Percentiles rank a stretch among this genome's conserved stretches.
Evolutionary conservation across 2,797 vertebrate genomes (phyloP).

Genomic region (Ibycter americanus): DNA sequence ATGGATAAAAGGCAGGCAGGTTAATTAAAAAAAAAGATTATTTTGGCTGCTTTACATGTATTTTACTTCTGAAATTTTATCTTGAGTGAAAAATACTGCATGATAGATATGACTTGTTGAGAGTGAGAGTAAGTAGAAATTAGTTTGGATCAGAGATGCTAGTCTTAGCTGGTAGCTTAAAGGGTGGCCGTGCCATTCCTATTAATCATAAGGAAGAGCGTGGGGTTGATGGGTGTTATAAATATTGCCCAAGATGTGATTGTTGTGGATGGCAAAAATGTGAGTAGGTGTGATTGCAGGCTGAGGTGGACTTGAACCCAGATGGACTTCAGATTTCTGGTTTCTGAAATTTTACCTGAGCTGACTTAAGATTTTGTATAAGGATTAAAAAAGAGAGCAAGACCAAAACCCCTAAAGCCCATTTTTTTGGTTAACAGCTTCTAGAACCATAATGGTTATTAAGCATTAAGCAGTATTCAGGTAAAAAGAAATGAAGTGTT

Average conservation of each 20-base stretch:
- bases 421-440: not conserved
- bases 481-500: not conserved
- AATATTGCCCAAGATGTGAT: not conserved
- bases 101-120: not conserved
- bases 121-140: not conserved
- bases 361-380: not conserved
- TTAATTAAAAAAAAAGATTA: not conserved
- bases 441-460: not conserved
- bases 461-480: not conserved
- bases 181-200: not conserved
- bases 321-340: not conserved
- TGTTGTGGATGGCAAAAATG: not conserved
- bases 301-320: not conserved
- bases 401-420: not conserved
- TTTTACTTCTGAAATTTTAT: not conserved
- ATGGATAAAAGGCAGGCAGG: not conserved
- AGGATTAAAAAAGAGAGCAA: not conserved
- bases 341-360: not conserved
- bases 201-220: fast-evolving
- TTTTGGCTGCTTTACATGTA: not conserved
- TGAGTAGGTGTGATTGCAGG: not conserved
- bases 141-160: not conserved
- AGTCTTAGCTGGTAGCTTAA: not conserved
- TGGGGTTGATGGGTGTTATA: not conserved
- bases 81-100: not conserved